Evolutionary conservation across 1,140 invertebrate species (phyloP).

Genomic region (Ylistrum balloti): DNA sequence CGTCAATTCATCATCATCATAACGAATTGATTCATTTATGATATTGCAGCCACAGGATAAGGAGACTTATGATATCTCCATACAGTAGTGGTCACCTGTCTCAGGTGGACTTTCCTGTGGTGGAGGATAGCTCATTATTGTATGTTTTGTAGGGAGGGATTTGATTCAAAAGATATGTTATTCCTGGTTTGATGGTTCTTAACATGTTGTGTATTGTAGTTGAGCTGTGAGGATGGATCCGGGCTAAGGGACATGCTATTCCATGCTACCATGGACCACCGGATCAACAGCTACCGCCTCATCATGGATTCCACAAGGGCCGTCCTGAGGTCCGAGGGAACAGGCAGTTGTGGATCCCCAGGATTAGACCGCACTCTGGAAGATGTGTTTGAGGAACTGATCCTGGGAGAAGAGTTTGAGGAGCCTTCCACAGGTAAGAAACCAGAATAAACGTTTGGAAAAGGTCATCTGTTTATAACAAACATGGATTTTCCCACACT

Average conservation of each 20-base stretch:
- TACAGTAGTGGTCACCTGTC: too few relatives aligned
- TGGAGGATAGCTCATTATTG: too few relatives aligned
- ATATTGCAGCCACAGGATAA: too few relatives aligned
- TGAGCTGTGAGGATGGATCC: constrained; percentile 72
- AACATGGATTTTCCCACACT: too few relatives aligned
- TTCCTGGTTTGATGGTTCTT: too few relatives aligned
- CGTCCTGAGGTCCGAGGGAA: constrained; percentile 84
- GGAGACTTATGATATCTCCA: too few relatives aligned
- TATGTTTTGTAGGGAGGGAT: too few relatives aligned
- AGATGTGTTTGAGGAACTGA: constrained; percentile 61
- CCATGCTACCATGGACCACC: constrained; percentile 79
- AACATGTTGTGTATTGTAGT: constrained; percentile 62
- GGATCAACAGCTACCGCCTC: constrained; percentile 83
- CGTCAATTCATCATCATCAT: too few relatives aligned
- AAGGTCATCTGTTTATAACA: too few relatives aligned
- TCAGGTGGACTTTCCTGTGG: too few relatives aligned
- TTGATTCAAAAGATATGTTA: too few relatives aligned
- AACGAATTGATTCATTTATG: too few relatives aligned
- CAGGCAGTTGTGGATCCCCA: constrained; percentile 65
- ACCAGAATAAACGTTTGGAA: background rate
- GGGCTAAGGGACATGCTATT: constrained; percentile 72
- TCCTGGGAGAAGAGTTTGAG: constrained; percentile 82
- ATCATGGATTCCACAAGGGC: constrained; percentile 87
- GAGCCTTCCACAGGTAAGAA: constrained; percentile 69
- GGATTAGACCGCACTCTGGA: constrained; percentile 55